phyloP scores from a whole-genome alignment of 2,797 vertebrate genomes.

The Aselliscus stoliczkanus region DNA sequence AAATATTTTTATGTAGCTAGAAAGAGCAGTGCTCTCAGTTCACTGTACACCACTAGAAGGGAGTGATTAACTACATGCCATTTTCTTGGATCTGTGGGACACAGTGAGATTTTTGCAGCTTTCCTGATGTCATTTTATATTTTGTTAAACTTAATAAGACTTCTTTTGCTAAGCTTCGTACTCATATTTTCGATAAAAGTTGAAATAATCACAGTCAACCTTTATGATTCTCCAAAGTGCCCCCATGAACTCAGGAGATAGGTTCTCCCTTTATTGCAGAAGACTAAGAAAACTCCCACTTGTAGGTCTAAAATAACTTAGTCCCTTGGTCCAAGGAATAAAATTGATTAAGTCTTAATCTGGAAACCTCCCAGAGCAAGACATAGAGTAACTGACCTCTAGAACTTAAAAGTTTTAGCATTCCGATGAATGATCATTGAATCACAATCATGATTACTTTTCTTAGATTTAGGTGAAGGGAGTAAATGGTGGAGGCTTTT shows the following conservation, averaged over 20 bases:
- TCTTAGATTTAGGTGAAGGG: background rate
- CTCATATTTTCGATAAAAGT: background rate
- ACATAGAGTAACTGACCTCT: constrained; percentile 41
- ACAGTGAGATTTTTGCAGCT: background rate
- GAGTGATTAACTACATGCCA: background rate
- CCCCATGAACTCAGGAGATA: background rate
- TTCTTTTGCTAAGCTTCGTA: background rate
- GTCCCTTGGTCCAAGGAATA: constrained; percentile 1
- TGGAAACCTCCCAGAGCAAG: constrained; percentile 8
- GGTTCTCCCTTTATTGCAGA: background rate
- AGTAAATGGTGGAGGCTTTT: background rate
- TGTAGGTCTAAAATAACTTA: background rate
- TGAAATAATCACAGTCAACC: background rate
- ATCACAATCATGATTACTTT: background rate
- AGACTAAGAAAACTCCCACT: background rate
- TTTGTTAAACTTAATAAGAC: background rate
- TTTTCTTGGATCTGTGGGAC: background rate
- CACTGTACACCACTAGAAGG: background rate
- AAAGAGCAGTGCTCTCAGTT: background rate
- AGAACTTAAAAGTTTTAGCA: constrained; percentile 36
- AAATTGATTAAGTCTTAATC: constrained; percentile 61
- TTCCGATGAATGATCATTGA: background rate
- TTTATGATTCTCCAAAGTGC: background rate
- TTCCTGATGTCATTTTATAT: background rate
- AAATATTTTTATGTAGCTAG: background rate